These are phyloP conservation scores for Rotaria magnacalcarata DNA, from an alignment of 2,888 invertebrate genomes.

Conservation along the genomic window DNA sequence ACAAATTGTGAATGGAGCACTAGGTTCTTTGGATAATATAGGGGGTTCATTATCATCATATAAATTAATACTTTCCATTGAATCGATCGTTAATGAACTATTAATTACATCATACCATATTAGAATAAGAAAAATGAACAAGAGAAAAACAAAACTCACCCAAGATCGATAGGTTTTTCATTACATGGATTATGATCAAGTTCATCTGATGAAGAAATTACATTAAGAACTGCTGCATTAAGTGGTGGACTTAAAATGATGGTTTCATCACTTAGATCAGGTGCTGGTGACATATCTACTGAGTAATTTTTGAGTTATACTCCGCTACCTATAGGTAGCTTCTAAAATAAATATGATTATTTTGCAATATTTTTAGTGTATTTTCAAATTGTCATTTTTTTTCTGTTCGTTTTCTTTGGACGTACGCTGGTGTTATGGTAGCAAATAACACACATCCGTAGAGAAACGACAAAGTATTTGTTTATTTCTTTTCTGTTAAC, in stretches of 20 bases:
- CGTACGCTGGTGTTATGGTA: background rate
- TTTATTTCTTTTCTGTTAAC: background rate
- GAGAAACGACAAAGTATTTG: background rate
- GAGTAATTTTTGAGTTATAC: background rate
- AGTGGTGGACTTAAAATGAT: background rate
- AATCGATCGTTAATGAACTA: background rate
- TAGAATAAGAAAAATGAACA: too few species aligned
- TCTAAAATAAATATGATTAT: background rate
- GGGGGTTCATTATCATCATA: background rate
- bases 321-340: background rate
- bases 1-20: background rate
- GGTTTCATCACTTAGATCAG: background rate
- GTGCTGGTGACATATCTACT: slow-evolving; percentile 18
- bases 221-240: background rate
- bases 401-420: background rate
- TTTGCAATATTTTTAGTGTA: background rate
- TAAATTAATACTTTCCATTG: slow-evolving; percentile 27
- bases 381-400: background rate
- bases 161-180: background rate
- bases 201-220: background rate
- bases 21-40: background rate
- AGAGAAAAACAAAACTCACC: background rate
- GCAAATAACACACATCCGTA: background rate
- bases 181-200: background rate
- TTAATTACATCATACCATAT: background rate